These are phyloP conservation scores for Apocrypta bakeri DNA, from an alignment of 1,140 invertebrate genomes.

Conservation along the genomic window DNA sequence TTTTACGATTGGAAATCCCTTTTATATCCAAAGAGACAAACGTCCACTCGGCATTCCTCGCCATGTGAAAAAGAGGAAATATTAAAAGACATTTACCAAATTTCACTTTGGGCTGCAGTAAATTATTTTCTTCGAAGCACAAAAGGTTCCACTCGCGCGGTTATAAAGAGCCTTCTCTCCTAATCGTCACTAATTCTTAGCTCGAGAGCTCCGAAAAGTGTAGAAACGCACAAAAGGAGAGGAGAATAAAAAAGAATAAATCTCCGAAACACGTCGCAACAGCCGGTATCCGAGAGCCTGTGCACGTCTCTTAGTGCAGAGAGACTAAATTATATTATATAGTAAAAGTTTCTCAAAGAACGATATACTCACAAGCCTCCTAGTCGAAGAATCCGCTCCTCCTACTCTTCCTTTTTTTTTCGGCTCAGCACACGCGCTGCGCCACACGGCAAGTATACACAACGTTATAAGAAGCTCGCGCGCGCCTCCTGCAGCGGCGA, in stretches of 20 bases:
- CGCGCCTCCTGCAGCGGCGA: constrained; percentile 33
- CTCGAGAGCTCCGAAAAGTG: not conserved
- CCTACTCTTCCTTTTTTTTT: constrained; percentile 13
- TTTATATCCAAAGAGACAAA: not conserved
- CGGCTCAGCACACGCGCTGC: not conserved
- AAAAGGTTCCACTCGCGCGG: not conserved
- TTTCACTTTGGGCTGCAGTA: not conserved
- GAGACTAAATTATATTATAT: constrained; percentile 17
- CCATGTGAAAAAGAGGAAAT: not conserved
- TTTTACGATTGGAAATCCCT: not conserved
- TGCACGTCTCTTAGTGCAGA: not conserved
- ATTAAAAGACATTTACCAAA: not conserved
- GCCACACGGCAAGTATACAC: not conserved
- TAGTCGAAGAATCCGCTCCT: constrained; percentile 6
- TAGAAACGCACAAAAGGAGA: constrained; percentile 9
- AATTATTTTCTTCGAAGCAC: not conserved
- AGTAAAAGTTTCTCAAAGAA: constrained; percentile 42
- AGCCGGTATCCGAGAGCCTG: not conserved
- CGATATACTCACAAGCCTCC: not conserved
- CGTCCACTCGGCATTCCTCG: not conserved
- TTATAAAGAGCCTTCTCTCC: not conserved
- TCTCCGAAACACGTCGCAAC: not conserved
- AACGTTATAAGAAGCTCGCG: not conserved
- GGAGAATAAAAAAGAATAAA: constrained; percentile 11
- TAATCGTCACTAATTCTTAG: constrained; percentile 37